Percentiles rank a stretch among this genome's conserved stretches.
Evolutionary conservation across 2,888 invertebrate genomes (phyloP).

Genomic region (Apamea sordens): DNA sequence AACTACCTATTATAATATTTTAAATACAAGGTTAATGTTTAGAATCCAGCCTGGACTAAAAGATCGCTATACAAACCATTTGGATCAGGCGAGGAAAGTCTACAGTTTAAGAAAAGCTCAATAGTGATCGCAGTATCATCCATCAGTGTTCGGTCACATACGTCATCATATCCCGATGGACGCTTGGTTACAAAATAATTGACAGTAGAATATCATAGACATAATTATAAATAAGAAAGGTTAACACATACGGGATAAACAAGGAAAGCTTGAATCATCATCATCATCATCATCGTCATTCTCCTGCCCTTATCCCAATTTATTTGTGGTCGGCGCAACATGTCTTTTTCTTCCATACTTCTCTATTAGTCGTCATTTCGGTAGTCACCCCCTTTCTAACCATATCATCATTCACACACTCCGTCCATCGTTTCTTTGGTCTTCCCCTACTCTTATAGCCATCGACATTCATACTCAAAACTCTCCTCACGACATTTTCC

Average conservation of each 20-base stretch:
- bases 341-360: too few relatives aligned
- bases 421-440: too few relatives aligned
- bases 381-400: too few relatives aligned
- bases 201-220: neutral
- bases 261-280: neutral
- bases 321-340: too few relatives aligned
- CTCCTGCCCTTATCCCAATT: too few relatives aligned
- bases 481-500: too few relatives aligned
- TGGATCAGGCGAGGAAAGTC: neutral
- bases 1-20: neutral
- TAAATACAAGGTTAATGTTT: neutral
- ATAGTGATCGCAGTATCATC: neutral
- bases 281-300: too few relatives aligned
- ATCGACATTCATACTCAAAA: too few relatives aligned
- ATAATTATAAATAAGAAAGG: neutral
- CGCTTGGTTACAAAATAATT: neutral
- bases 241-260: neutral
- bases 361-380: too few relatives aligned
- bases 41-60: neutral
- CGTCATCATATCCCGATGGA: neutral
- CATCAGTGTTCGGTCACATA: neutral
- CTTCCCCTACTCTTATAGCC: too few relatives aligned
- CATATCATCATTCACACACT: too few relatives aligned
- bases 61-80: neutral
- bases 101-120: neutral